Evolutionary conservation across 2,888 invertebrate species (phyloP).

Genomic region (Fabriciana adippe): DNA sequence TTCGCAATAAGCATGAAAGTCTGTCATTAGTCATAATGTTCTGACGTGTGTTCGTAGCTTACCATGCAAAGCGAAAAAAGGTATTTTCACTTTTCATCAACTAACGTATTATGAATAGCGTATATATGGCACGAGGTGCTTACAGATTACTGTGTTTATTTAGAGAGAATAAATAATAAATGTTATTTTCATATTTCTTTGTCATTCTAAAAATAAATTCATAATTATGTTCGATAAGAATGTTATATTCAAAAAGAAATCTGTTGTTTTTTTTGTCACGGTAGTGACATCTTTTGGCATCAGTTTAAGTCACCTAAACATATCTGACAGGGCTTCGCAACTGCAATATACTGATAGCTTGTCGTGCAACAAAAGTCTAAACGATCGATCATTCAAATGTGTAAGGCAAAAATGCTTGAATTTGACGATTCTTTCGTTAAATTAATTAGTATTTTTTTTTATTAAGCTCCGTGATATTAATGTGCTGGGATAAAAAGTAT

Average conservation of each 20-base stretch:
- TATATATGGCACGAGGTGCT: constrained; percentile 8
- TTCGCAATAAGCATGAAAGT: constrained; percentile 33
- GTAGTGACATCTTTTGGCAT: background rate
- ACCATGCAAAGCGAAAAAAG: constrained; percentile 30
- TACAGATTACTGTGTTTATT: constrained; percentile 4
- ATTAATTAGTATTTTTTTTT: background rate
- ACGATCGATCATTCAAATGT: background rate
- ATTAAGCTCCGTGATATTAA: too few species aligned
- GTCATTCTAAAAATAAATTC: background rate
- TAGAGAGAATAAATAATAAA: background rate
- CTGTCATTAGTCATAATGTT: constrained; percentile 37
- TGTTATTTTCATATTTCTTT: background rate
- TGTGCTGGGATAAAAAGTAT: too few species aligned
- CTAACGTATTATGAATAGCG: constrained; percentile 22
- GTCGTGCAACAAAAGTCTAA: background rate
- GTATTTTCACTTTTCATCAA: constrained; percentile 34
- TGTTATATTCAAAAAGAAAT: too few species aligned
- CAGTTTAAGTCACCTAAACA: constrained; percentile 7
- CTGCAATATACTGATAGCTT: constrained; percentile 8
- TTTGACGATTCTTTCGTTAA: background rate
- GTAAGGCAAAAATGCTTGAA: background rate
- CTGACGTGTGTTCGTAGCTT: constrained; percentile 35
- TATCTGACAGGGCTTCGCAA: constrained; percentile 4
- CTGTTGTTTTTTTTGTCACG: background rate
- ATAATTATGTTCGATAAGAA: background rate